phyloP scores from a whole-genome alignment of 1,140 invertebrate genomes.

The Drosophila prosaltans region DNA sequence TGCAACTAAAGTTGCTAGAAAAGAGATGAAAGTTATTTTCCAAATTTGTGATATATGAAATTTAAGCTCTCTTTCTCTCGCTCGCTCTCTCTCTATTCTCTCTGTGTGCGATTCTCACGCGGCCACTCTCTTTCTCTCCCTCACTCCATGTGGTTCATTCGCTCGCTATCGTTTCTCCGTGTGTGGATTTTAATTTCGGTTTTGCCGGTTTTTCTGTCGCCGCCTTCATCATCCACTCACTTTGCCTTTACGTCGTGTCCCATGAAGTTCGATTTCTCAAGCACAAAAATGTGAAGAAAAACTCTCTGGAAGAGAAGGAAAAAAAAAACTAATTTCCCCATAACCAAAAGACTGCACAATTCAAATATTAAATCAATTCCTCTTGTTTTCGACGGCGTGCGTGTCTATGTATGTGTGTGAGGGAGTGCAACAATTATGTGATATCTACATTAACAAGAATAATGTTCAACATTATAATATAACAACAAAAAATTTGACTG shows the following conservation, averaged over 20 bases:
- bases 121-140: constrained; percentile 11
- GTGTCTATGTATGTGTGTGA: constrained; percentile 24
- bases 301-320: constrained; percentile 43
- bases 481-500: constrained; percentile 49
- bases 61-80: constrained; percentile 31
- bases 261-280: constrained; percentile 62
- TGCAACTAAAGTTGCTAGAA: too few relatives aligned
- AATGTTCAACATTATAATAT: constrained; percentile 4
- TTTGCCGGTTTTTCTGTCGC: constrained; percentile 29
- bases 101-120: constrained; percentile 19
- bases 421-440: constrained; percentile 70
- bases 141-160: constrained; percentile 28
- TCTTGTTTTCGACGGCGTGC: background rate
- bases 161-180: constrained; percentile 31
- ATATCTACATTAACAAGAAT: constrained; percentile 64
- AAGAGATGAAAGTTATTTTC: background rate
- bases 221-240: constrained; percentile 29
- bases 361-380: constrained; percentile 29
- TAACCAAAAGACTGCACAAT: constrained; percentile 51
- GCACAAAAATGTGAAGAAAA: constrained; percentile 62
- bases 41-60: background rate
- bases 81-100: constrained; percentile 6
- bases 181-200: constrained; percentile 41
- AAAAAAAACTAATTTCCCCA: constrained; percentile 35
- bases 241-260: constrained; percentile 69